Base-by-base conservation (phyloP, 1,140 invertebrate genomes). In the Atta colombica region DNA sequence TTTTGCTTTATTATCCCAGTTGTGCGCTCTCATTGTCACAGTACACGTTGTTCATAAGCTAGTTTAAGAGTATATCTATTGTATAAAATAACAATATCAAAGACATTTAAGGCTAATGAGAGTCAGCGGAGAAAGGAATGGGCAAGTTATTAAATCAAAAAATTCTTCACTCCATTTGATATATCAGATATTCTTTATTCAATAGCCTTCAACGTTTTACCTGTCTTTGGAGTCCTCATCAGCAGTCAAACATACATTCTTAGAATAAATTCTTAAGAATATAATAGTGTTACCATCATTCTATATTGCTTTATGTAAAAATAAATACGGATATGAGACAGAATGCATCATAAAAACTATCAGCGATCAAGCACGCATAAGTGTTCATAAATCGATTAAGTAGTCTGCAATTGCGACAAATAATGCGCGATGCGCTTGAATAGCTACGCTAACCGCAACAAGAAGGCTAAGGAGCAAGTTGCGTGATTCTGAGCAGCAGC, bases 341-440 rank as follows among this genome's bases (percentile, higher is more conserved):
- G 28, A 45, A 35, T 55, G 4, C 4, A 39, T 16, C 16, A 0
- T 5, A 71, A 60, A 60, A 82, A 58, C 21, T 71, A 71, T n/a
- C 39, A n/a, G n/a, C 49, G 63, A 69, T 58, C 31, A 28, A 49
- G 53, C 14, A 53, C 53, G 8, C 6, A 2, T 21, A 21, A 74
- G 39, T 18, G 39, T 35, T 74, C 16, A 3, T 60, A 74, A 60
- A 82, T 14, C 72, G 68, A 82, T 82, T 49, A 74, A 82, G 68
- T 58, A 61, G 12, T 74, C 39, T 35, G 58, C n/a, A 75, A 84
- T 84, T 35, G 80, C 55, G 14, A 84, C 69, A 51, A 75, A 75
- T 84, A 75, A 49, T 28, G 61, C 14, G 69, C 68, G 80, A 82
- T 31, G 35, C 25, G 55, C 55, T 74, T 61, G 80, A n/a, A 75